Evolutionary conservation across 2,113 vertebrate species (phyloP).

Genomic region (Australoheros scitulus): DNA sequence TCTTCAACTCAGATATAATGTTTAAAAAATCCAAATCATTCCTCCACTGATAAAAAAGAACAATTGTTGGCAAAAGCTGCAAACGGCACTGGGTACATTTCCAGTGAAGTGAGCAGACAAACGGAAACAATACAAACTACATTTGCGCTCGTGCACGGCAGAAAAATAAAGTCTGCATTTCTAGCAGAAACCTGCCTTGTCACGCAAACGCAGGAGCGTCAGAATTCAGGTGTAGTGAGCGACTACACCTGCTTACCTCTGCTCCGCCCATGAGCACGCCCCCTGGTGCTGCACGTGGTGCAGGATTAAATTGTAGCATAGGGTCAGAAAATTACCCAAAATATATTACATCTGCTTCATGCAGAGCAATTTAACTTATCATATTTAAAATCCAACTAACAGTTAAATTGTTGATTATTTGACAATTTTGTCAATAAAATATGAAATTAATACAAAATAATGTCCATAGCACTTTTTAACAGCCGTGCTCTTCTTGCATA

Average conservation of each 20-base stretch:
- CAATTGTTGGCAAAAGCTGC: background rate
- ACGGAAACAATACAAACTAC: no score
- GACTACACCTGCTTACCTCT: slow-evolving; percentile 45
- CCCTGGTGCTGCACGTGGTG: background rate
- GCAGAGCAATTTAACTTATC: background rate
- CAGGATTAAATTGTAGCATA: background rate
- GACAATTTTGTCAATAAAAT: no score
- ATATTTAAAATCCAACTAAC: background rate
- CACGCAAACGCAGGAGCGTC: background rate
- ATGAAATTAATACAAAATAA: no score
- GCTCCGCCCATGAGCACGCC: slow-evolving; percentile 46
- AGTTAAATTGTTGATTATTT: background rate
- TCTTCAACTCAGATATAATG: background rate
- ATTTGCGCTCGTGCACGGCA: background rate
- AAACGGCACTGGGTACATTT: background rate
- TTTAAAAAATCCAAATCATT: background rate
- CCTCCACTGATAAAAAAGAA: background rate
- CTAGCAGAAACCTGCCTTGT: background rate
- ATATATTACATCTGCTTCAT: background rate
- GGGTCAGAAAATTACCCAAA: background rate
- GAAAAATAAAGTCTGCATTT: background rate
- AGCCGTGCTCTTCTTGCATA: background rate
- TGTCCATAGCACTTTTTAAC: no score
- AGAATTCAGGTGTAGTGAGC: background rate
- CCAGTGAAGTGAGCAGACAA: background rate